Percentiles rank a stretch among this genome's conserved stretches.
Conservation (phyloP, 2,888 invertebrate genomes). For the Noctua janthina region DNA sequence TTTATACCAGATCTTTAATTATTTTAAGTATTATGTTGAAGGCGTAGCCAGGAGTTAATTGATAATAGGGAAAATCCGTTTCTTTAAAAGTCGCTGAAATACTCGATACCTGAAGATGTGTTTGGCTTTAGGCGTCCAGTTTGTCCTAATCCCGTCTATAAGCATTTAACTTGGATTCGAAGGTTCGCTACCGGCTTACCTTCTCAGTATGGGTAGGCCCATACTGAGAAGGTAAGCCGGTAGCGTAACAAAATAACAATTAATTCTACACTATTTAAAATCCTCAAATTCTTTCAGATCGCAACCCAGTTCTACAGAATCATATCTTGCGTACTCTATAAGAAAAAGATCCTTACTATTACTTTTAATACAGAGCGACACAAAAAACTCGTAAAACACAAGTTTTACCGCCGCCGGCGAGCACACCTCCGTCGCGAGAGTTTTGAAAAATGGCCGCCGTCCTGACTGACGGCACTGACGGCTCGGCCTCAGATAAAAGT, state of each 20-base stretch:
- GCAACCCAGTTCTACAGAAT: background rate
- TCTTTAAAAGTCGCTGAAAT: background rate
- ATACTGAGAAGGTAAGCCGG: too few relatives aligned
- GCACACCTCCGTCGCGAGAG: conserved; percentile 62
- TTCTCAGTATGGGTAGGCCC: background rate
- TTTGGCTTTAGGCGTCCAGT: background rate
- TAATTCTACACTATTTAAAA: background rate
- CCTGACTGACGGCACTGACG: conserved; percentile 66
- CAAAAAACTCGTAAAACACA: conserved; percentile 63
- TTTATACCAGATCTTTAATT: conserved; percentile 10
- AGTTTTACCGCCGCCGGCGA: conserved; percentile 60
- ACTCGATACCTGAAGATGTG: background rate
- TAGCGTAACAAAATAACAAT: background rate
- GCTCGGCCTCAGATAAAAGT: conserved; percentile 67
- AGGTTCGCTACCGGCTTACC: background rate
- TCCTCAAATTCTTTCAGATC: background rate
- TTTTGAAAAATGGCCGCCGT: conserved; percentile 68
- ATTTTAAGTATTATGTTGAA: background rate
- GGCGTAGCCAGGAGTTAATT: background rate
- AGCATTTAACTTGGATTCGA: background rate
- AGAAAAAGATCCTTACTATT: conserved; percentile 28
- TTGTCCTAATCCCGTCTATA: too few relatives aligned
- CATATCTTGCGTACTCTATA: background rate
- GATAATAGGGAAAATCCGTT: background rate
- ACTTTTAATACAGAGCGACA: conserved; percentile 52